Base-by-base conservation (phyloP, 2,113 vertebrate genomes). In the Mormoops blainvillei region DNA sequence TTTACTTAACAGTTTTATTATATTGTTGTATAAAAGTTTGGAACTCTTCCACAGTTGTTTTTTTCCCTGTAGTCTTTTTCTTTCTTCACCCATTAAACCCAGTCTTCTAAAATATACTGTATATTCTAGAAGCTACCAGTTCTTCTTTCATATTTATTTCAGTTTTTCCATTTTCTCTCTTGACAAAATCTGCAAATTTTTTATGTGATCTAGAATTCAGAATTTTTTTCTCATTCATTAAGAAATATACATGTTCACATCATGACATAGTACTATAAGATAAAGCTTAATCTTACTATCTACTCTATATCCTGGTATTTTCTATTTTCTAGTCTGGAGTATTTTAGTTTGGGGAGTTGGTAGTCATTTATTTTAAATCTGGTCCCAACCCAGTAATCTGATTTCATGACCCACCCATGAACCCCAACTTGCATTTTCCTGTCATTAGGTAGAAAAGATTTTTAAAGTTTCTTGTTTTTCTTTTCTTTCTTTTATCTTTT, bases 341-440 rank as follows among this genome's bases (percentile, higher is more conserved):
- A 50, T 73, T 93, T 94, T 43, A 26, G 9, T 81, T 81, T 88
- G 15, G 19, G n/a, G 61, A 89, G 7, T 41, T 52, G 13, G 3
- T 31, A 94, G 67, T 74, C 63, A 14, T 76, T 86, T 67, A 38
- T 85, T 89, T 90, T 94, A 89, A 94, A 94, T 78, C 26, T 93
- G 83, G 24, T 70, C 41, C n/a, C 38, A 87, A 88, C n/a, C 26
- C 48, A 77, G 5, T 90, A 68, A 85, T 7, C 48, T 74, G 38
- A 70, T 58, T 90, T 85, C 41, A n/a, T 85, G 61, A 84, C 68
- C 54, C 12, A 36, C 56, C 28, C 3, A 31, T 38, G 33, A 77
- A 22, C 26, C 26, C 48, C 31, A 83, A 11, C 26, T 48, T 76
- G 38, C 3, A 56, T 77, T 68, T 84, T 84, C 26, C 48, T 94